Base-by-base conservation (phyloP, 2,113 vertebrate species). In the Corvus moneduloides region DNA sequence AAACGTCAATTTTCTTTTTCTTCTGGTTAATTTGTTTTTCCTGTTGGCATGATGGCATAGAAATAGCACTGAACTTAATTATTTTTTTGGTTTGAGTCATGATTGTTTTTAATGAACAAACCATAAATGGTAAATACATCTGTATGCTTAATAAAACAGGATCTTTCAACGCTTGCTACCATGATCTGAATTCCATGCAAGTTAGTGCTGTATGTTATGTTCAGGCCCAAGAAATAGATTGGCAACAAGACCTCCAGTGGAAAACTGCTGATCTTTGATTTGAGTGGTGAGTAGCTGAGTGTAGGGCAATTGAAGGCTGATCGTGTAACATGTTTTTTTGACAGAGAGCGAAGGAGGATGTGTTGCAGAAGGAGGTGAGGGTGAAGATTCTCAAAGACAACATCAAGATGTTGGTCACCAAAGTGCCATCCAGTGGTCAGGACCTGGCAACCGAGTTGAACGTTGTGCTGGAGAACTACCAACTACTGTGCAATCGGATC, bases 331-430 rank as follows among this genome's bases (percentile, higher is more conserved):
- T 0, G 0, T 90, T 74, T 94, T 58, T 93, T 89, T 90, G 69
- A 30, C 97, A 99, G 99, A 99, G 99, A 92, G 99, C 99, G 1
- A 99, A 99, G 97, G 99, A 99, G 98, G 99, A 99, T 17, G 99
- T 99, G 98, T 82, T 99, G 37, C 99, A 99, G 98, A 99, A 99
- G 64, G 99, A 99, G 94, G 99, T 99, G 97, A 97, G 99, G 66
- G 99, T 99, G 97, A 99, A 99, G 98, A 99, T 99, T 96, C 97
- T 99, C 81, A 99, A 99, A 96, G 99, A 99, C 98, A 99, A 97
- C 94, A 99, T 99, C 96, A 99, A 98, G 95, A 91, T 98, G 89
- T 80, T 99, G 95, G 98, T 98, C 71, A 87, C 97, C 80, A 98
- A 98, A 73, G 96, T 96, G 88, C 98, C 99, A 5, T 97, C 98